These are phyloP conservation scores for Irena cyanogastra DNA, from an alignment of 2,113 vertebrate genomes.

Conservation along the genomic window DNA sequence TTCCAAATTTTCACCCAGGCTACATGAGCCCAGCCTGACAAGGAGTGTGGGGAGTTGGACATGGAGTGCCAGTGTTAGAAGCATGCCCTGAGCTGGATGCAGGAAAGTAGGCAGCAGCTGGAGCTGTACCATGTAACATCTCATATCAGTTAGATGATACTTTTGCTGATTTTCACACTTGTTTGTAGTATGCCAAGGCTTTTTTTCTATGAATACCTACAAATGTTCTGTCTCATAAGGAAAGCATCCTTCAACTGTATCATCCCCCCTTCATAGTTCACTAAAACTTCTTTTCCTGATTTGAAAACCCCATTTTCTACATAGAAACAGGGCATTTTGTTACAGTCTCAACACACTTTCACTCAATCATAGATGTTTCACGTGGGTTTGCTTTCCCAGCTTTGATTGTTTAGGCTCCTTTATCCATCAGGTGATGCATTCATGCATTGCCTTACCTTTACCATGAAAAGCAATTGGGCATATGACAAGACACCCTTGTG, in stretches of 20 bases:
- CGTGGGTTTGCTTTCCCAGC: background rate
- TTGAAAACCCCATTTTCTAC: background rate
- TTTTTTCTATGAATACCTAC: background rate
- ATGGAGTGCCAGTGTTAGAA: accelerated
- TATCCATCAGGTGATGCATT: background rate
- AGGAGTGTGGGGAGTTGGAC: background rate
- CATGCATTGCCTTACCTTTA: background rate
- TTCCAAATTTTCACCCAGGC: background rate
- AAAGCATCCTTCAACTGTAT: background rate
- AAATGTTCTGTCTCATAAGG: background rate
- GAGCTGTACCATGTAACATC: background rate
- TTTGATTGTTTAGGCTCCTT: background rate
- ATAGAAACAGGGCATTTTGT: background rate
- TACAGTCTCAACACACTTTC: background rate
- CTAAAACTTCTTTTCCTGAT: background rate
- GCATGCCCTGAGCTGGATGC: background rate
- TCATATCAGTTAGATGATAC: background rate
- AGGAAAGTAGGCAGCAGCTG: background rate
- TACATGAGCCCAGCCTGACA: background rate
- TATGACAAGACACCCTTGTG: background rate
- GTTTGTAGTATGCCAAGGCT: background rate
- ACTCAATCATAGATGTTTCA: background rate
- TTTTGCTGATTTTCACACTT: background rate
- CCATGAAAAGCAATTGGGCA: background rate
- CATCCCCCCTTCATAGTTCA: background rate